Evolutionary conservation across 2,113 vertebrate species (phyloP), one percentile per base, ranked within the genome.

Genomic region (Anseranas semipalmata): DNA sequence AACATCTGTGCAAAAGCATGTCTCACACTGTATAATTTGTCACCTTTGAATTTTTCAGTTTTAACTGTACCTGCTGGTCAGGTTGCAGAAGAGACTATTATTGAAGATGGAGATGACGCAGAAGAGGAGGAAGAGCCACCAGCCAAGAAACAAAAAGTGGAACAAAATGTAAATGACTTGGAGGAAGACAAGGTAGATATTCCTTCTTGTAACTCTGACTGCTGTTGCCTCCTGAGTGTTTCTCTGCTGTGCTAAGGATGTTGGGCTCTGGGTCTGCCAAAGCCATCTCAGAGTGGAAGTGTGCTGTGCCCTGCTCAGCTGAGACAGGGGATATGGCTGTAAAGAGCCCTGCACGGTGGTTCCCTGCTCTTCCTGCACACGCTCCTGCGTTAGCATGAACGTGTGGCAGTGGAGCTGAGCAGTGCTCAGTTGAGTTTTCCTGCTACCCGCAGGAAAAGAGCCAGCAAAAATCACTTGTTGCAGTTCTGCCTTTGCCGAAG

Each of bases 61-160:
- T 90, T 99, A 53, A 98, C 98, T 18, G 98, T 99, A 45, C 98
- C 98, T 48, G 98, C 98, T 79, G 98, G 98, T 93, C 98, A 98
- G 17, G 98, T 98, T 70, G 97, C 98, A 35, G 99, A 99, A 93
- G 99, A 99, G 86, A 94, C 98, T 46, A 77, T 98, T 52, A 89
- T 95, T 6, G 98, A 98, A 71, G 98, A 98, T 24, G 1, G 33
- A 11, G 72, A 35, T 21, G 90, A 84, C 5, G 41, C 63, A 39
- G 56, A n/a, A 35, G 96, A 93, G 20, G 97, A 86, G 72, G 98
- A 98, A 63, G 81, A 97, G 28, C 98, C 96, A 0, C 95, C 98
- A 9, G 95, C 97, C 78, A 98, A 98, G 96, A 99, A 98, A 95
- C 97, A 96, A 45, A 98, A 97, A 94, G 83, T 97, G 19, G 98